Base-by-base conservation (phyloP, 2,797 vertebrate species). In the Brachymystax lenok region DNA sequence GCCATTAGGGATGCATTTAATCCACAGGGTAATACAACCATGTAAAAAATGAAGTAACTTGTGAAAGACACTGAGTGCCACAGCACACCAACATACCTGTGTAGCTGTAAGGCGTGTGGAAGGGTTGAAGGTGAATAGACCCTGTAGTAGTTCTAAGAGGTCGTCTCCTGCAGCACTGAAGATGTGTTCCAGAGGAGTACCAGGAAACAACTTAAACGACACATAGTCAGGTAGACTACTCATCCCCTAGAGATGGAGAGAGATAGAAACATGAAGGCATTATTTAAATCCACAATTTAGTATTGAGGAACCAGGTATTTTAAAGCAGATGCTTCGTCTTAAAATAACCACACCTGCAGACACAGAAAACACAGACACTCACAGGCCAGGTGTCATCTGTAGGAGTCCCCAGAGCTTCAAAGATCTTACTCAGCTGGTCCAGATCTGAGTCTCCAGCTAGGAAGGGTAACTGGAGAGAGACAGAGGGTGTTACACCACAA, bases 301-400 rank as follows among this genome's bases (percentile, higher is more conserved):
- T 8, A 21, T 59, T 21, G 8, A 46, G 2, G 40, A 21, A 59
- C 52, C 14, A 59, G 7, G 56, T n/a, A n/a, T n/a, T 59, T 21
- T 21, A 21, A 59, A n/a, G 40, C 40, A 59, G 56, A 59, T n/a
- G 56, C 56, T 4, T n/a, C 1, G 7, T 35, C 74, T 54, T 21
- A 76, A 76, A 17, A 28, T 16, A 46, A n/a, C 40, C 66, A 35
- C 5, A 70, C n/a, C 52, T 19, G 50, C 61, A 74, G 8, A 63
- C 1, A n/a, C 35, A 54, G 59, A 40, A 40, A 3, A 54, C 13
- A 56, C 28, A 67, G 70, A 74, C 2, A 94, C 97, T 86, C 83
- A 99, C 98, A 77, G 97, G 98, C 98, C 98, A 99, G 0, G 94
- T 95, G 4, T 98, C 97, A 83, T 99, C 98, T 74, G 96, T 97